Base-by-base conservation (phyloP, 2,113 vertebrate genomes). In the Scytalopus superciliaris region DNA sequence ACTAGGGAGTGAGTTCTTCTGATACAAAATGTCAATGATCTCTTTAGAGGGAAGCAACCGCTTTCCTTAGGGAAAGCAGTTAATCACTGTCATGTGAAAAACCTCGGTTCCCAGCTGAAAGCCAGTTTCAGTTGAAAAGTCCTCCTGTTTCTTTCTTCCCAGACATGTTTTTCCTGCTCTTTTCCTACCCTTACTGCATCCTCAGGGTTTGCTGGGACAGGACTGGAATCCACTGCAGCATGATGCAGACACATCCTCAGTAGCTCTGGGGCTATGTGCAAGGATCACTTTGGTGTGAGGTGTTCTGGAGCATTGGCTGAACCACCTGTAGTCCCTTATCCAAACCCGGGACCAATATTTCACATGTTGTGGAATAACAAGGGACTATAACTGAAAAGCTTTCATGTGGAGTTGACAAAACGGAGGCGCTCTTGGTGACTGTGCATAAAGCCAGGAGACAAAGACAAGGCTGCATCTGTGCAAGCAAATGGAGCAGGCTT, bases 201-300 rank as follows among this genome's bases (percentile, higher is more conserved):
- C 17, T 42, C 9, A 22, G 39, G 33, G 9, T 3, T 1, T 40
- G 15, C 7, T 30, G 31, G 17, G 37, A 17, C 19, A 80, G 19
- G 31, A 74, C 6, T 4, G 19, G 50, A 64, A 50, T 37, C 39
- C 3, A 2, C 3, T 52, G 45, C 53, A 27, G 27, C 19, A 24
- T 0, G 0, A 24, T 9, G 17, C 52, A 67, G 86, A 66, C 9
- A 19, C 25, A 25, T 2, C 2, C 22, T 86, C 49, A 31, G 63
- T 21, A 40, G 9, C 22, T 39, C 33, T 31, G 44, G 16, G 80
- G 16, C 16, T 14, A 18, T 0, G 0, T 24, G 44, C 44, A 53
- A n/a, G 62, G 22, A 66, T 60, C 11, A 2, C 11, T 86, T 60
- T 42, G 40, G 10, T 45, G 28, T 40, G 35, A 76, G 19, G 21